Conservation (phyloP, 1,140 invertebrate species). For the Saxidomus purpurata region DNA sequence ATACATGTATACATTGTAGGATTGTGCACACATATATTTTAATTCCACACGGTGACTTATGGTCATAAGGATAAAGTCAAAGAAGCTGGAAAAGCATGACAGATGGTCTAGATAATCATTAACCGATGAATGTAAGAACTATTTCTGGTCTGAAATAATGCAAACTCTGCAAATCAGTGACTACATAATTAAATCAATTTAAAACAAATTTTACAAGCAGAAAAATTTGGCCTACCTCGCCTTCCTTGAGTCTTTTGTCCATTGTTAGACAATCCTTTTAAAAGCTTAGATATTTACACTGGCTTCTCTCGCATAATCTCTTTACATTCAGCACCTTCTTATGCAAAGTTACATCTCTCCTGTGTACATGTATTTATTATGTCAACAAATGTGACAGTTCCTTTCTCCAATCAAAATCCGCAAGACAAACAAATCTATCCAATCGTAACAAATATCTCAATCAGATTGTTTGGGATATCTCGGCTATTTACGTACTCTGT, state of each 20-base stretch:
- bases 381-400: constrained; percentile 13
- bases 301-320: background rate
- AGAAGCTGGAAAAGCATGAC: no score
- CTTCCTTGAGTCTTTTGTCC: constrained; percentile 33
- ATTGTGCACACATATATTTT: no score
- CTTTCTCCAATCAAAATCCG: constrained; percentile 33
- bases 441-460: background rate
- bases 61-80: no score
- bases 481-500: background rate
- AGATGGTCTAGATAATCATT: no score
- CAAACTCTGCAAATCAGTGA: no score
- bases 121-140: no score
- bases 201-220: no score
- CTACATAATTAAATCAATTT: no score
- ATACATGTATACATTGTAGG: no score
- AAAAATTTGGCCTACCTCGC: no score
- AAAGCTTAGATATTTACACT: background rate
- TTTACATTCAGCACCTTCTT: background rate
- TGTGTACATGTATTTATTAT: constrained; percentile 47
- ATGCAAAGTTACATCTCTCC: background rate
- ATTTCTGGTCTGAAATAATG: no score
- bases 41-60: no score
- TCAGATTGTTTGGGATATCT: background rate
- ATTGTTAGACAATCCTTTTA: background rate
- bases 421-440: constrained; percentile 20